phyloP scores from a whole-genome alignment of 64 coral and sea anemone genomes.

The Pocillopora damicornis region DNA sequence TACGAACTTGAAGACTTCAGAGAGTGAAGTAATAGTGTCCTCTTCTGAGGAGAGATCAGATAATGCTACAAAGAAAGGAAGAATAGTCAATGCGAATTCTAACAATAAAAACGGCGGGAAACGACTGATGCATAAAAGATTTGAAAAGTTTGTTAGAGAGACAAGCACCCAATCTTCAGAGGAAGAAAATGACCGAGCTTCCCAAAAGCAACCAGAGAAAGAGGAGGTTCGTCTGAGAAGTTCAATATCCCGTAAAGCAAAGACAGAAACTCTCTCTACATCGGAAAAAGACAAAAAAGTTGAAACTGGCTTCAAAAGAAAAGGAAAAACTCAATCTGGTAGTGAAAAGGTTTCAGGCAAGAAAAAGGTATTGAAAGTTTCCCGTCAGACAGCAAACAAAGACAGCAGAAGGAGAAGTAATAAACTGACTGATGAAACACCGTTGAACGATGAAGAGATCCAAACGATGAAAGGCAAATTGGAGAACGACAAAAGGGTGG shows the following conservation, averaged over 20 bases:
- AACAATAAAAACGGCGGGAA: neutral
- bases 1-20: neutral
- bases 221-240: neutral
- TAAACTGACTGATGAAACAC: neutral
- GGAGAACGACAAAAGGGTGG: too few species aligned
- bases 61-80: neutral
- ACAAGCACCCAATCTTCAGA: constrained; percentile 13
- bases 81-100: neutral
- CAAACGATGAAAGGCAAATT: neutral
- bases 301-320: too few species aligned
- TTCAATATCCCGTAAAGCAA: neutral
- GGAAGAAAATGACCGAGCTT: neutral
- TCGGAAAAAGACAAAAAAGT: neutral
- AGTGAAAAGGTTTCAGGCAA: neutral
- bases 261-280: neutral
- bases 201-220: neutral
- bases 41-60: constrained; percentile 1
- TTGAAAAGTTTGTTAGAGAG: neutral
- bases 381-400: constrained; percentile 7
- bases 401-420: neutral
- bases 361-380: neutral
- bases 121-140: neutral
- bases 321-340: too few species aligned
- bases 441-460: constrained; percentile 38
- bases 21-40: neutral